Base-by-base conservation (phyloP, 2,888 invertebrate genomes). In the Rhorus exstirpatorius region DNA sequence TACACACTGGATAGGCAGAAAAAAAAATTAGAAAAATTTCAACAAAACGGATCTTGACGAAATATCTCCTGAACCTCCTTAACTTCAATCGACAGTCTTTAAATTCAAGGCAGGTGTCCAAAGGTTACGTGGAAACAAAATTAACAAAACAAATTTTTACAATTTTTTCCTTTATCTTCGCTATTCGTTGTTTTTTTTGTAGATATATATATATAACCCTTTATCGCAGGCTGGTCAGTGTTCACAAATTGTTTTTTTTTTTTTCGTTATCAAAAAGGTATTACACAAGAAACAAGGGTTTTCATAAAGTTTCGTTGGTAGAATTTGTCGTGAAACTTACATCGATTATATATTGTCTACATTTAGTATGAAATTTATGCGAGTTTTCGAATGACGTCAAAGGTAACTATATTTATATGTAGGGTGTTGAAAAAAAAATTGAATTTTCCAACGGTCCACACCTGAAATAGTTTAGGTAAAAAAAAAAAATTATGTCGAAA, bases 141-240 rank as follows among this genome's bases (percentile, higher is more conserved):
- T 58, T 65, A n/a, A 49, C 58, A 26, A 38, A 63, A 21, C 53
- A 74, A 12, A 61, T 74, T 70, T 74, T 49, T 61, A 79, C 74
- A 74, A 38, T 68, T 31, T 17, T n/a, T 70, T 71, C n/a, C n/a
- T 71, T 72, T 38, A 53, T 68, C 26, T 24, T 44, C 35, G 7
- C 41, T 49, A 55, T 67, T 72, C 19, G 12, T 17, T 35, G 24
- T 21, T 71, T 74, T 61, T 51, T 51, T n/a, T n/a, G n/a, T n/a
- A n/a, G n/a, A n/a, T n/a, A n/a, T n/a, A n/a, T n/a, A n/a, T 24
- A 46, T 44, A 72, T 60, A 14, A 14, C 46, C 67, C 58, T 55
- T 19, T 67, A 60, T 14, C 31, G 46, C 60, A 31, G 55, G 63
- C 24, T 41, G 51, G n/a, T 51, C 77, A 38, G 51, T 17, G 17